These are phyloP conservation scores for Macrosoma leucophasiata DNA, from an alignment of 2,888 invertebrate species.

Conservation along the genomic window DNA sequence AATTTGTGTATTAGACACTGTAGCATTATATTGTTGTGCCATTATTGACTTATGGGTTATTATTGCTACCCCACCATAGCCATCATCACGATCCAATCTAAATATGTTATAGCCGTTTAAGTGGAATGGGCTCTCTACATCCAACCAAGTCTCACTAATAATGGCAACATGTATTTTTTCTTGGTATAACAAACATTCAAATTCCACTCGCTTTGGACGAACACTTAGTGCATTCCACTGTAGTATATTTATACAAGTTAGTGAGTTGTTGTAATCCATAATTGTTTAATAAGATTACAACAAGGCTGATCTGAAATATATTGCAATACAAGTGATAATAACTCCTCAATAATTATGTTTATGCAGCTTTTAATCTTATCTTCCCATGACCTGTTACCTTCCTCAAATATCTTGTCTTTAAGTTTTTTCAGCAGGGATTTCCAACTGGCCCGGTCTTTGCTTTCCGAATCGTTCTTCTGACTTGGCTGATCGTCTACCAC, in stretches of 20 bases:
- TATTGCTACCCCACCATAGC: slow-evolving; percentile 19
- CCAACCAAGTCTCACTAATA: slow-evolving; percentile 24
- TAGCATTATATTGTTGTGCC: background rate
- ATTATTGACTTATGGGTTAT: slow-evolving; percentile 15
- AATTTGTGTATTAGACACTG: background rate
- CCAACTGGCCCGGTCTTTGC: too few species aligned
- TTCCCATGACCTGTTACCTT: background rate
- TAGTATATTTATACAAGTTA: background rate
- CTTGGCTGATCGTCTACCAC: background rate
- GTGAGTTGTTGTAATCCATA: slow-evolving; percentile 4
- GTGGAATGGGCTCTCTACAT: slow-evolving; percentile 1
- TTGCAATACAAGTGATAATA: too few species aligned
- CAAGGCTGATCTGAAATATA: slow-evolving; percentile 4
- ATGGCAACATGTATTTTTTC: slow-evolving; percentile 23
- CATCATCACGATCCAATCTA: slow-evolving; percentile 14
- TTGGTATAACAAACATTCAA: slow-evolving; percentile 7
- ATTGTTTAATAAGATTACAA: slow-evolving; percentile 3
- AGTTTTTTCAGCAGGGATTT: too few species aligned
- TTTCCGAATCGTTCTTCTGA: background rate
- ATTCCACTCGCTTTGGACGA: background rate
- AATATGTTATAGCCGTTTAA: slow-evolving; percentile 14
- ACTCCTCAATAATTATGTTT: too few species aligned
- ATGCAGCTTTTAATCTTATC: slow-evolving; percentile 1
- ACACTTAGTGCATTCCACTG: slow-evolving; percentile 17
- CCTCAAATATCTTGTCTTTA: too few species aligned